These are phyloP conservation scores for Myoxocephalus aenaeus DNA, from an alignment of 2,797 vertebrate species.

Conservation along the genomic window DNA sequence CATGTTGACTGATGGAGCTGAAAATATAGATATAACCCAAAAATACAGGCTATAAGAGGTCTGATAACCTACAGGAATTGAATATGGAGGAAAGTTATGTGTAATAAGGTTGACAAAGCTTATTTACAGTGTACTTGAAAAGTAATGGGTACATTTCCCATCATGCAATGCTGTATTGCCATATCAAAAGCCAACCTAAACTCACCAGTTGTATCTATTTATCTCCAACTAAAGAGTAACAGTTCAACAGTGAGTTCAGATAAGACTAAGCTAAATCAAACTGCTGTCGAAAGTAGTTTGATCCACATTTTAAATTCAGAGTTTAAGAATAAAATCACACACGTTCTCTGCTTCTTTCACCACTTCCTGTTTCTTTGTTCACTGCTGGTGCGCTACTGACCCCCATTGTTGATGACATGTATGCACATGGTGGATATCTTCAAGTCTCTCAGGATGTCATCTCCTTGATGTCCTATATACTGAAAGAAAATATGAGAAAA, in stretches of 20 bases:
- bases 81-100: neutral
- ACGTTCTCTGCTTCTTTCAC: neutral
- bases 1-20: neutral
- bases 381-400: neutral
- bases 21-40: rapidly evolving
- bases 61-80: no score
- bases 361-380: neutral
- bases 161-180: neutral
- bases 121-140: neutral
- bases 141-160: neutral
- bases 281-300: neutral
- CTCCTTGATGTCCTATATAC: no score
- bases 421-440: no score
- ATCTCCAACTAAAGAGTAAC: neutral
- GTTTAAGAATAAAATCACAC: neutral
- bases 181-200: neutral
- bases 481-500: no score
- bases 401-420: no score
- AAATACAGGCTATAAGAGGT: neutral
- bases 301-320: neutral
- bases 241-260: neutral
- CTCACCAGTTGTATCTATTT: neutral
- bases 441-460: no score
- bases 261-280: neutral
- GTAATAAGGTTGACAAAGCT: neutral